These are phyloP conservation scores for Dromius quadrimaculatus DNA, from an alignment of 2,888 invertebrate genomes.

Conservation along the genomic window DNA sequence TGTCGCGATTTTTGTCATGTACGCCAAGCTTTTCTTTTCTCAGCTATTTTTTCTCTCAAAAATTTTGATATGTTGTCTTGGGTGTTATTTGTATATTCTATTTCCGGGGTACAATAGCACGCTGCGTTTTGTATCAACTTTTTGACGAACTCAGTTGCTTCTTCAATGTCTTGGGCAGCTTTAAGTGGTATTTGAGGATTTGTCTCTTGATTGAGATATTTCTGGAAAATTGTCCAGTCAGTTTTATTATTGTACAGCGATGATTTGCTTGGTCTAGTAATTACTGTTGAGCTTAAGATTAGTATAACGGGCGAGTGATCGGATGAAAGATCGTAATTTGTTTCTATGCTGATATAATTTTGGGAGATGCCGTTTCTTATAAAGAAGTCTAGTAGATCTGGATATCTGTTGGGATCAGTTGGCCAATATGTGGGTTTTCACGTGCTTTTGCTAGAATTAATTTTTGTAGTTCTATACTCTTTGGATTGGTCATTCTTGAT, in stretches of 20 bases:
- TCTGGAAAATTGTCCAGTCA: slow-evolving; percentile 3
- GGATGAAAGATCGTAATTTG: no score
- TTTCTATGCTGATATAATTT: background rate
- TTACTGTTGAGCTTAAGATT: background rate
- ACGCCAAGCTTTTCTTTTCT: background rate
- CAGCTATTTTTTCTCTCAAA: background rate
- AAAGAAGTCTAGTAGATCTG: no score
- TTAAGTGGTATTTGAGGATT: slow-evolving; percentile 19
- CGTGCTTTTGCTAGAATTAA: background rate
- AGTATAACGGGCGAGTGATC: background rate
- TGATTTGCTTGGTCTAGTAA: background rate
- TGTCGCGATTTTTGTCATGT: background rate
- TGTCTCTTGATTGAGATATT: slow-evolving; percentile 5
- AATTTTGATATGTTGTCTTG: background rate
- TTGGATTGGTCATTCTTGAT: no score
- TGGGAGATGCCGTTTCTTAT: background rate
- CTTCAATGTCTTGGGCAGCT: background rate
- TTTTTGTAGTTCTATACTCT: no score
- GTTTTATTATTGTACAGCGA: slow-evolving; percentile 3
- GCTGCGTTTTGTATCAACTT: slow-evolving; percentile 6
- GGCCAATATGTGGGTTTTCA: no score
- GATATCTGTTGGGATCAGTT: no score
- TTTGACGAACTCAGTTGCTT: background rate
- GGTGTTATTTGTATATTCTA: background rate
- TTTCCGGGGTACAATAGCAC: background rate